These are phyloP conservation scores for Lates japonicus DNA, from an alignment of 2,797 vertebrate species.

Conservation along the genomic window DNA sequence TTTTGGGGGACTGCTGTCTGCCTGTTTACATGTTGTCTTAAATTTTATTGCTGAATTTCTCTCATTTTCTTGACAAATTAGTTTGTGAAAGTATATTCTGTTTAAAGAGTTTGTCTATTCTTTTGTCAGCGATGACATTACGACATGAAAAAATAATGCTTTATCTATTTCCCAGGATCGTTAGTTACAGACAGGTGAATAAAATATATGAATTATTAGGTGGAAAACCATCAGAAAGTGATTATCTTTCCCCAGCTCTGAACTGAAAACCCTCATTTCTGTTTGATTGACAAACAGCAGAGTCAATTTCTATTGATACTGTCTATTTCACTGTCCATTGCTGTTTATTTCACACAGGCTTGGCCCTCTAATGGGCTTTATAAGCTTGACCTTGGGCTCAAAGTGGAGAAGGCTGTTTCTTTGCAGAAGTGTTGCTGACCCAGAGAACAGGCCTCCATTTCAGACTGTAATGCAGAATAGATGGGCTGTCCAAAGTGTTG, in stretches of 20 bases:
- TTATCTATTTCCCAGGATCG: neutral
- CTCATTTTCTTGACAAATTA: neutral
- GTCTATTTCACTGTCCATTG: slow-evolving; percentile 6
- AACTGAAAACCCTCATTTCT: neutral
- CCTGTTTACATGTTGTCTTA: neutral
- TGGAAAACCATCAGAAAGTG: neutral
- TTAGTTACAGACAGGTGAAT: neutral
- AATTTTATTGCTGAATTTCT: neutral
- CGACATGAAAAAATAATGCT: neutral
- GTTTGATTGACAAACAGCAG: slow-evolving; percentile 23
- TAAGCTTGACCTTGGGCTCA: slow-evolving; percentile 23
- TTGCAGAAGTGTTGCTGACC: neutral
- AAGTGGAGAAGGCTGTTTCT: neutral
- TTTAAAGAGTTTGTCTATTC: neutral
- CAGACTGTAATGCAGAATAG: slow-evolving; percentile 11
- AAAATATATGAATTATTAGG: neutral
- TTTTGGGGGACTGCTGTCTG: neutral
- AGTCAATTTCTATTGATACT: slow-evolving; percentile 3
- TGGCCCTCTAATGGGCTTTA: slow-evolving; percentile 3
- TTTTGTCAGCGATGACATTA: neutral
- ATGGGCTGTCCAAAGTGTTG: neutral
- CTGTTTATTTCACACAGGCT: slow-evolving; percentile 24
- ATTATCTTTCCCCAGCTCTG: neutral
- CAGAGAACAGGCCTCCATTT: neutral
- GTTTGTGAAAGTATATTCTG: neutral